Evolutionary conservation across 2,888 invertebrate genomes (phyloP), one percentile per base, ranked within the genome.

Genomic region (Heterodera filipjevi): DNA sequence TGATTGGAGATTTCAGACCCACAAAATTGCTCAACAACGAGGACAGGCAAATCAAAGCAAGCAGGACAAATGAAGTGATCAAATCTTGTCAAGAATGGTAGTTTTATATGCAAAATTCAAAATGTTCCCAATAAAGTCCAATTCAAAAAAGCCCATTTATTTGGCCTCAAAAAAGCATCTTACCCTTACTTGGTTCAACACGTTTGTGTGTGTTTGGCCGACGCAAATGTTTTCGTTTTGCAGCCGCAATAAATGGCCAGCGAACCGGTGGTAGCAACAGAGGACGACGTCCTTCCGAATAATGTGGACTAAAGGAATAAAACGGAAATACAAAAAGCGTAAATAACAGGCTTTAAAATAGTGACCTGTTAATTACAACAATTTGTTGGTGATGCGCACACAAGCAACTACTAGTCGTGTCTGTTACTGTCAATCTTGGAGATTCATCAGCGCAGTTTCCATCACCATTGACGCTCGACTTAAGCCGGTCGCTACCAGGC

Each of bases 21-120:
- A 27, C 19, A 59, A 59, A 59, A n/a, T 1, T 59, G n/a, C 27
- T 59, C n/a, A 59, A 27, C 59, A 59, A 19, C n/a, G 59, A 59
- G n/a, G 59, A 59, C 59, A 59, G 59, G 27, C 59, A 59, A 27
- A 59, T 59, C n/a, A 59, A 27, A 27, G 59, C 59, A n/a, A 59
- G 59, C 59, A 59, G 5, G 22, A 22, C 59, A 12, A 59, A 59
- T 27, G 59, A n/a, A 59, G 59, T 59, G 59, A 59, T 27, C 59
- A 53, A 22, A 53, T 22, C 53, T 53, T 22, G n/a, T n/a, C n/a
- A n/a, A n/a, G n/a, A n/a, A n/a, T n/a, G n/a, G n/a, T n/a, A n/a
- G n/a, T n/a, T n/a, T n/a, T n/a, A 44, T 44, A 44, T 44, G 49
- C 16, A 3, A 3, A 49, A 16, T 49, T 19, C 19, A 59, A 59